Conservation (phyloP, 2,797 vertebrate genomes). For the Phalloptychus januarius region DNA sequence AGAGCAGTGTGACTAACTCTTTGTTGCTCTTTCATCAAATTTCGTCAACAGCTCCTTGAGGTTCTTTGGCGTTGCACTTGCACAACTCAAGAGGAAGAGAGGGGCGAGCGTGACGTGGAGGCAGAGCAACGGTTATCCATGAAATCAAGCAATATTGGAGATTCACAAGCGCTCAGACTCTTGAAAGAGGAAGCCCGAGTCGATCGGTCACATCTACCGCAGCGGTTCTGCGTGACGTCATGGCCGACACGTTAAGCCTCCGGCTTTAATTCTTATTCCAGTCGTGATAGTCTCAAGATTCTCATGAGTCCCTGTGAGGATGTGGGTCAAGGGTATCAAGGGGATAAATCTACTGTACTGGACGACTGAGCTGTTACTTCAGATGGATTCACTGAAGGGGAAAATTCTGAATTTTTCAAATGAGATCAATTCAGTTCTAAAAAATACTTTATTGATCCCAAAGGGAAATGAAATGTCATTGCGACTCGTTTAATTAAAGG, state of each 20-base stretch:
- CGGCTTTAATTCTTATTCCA: constrained; percentile 45
- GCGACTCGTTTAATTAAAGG: no score
- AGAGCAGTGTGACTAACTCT: constrained; percentile 51
- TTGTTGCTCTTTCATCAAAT: constrained; percentile 55
- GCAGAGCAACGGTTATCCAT: constrained; percentile 35
- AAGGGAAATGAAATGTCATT: no score
- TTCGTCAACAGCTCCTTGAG: constrained; percentile 55
- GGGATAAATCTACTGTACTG: constrained; percentile 31
- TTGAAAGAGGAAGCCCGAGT: constrained; percentile 52
- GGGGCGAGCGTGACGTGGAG: constrained; percentile 35
- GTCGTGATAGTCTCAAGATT: constrained; percentile 39
- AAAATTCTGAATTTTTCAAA: background rate
- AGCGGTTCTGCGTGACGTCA: constrained; percentile 54
- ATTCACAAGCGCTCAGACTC: constrained; percentile 46
- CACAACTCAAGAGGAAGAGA: constrained; percentile 31
- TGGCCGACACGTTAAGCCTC: constrained; percentile 53
- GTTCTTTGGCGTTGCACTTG: constrained; percentile 39
- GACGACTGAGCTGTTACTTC: background rate
- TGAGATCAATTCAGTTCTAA: background rate
- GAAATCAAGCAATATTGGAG: constrained; percentile 64
- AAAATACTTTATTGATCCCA: no score
- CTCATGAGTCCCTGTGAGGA: background rate
- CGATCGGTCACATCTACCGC: constrained; percentile 45
- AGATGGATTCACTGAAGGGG: background rate
- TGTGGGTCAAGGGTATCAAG: constrained; percentile 13